A percentile compares a stretch with the other conserved stretches of the same genome.
Evolutionary conservation across 2,113 vertebrate species (phyloP).

Genomic region (Muscicapa adusta): DNA sequence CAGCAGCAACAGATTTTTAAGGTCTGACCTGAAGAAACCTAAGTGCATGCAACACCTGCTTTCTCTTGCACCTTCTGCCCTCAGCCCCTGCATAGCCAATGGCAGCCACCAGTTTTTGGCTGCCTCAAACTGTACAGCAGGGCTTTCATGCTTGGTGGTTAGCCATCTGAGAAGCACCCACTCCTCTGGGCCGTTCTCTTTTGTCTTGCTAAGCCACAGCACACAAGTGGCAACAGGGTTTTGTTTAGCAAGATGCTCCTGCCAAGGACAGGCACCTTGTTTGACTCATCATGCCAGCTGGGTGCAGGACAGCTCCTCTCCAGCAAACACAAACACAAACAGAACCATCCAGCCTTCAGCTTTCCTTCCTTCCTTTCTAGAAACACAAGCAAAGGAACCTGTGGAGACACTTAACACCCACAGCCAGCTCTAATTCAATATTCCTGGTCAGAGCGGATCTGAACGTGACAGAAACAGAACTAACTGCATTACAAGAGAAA

Average conservation of each 20-base stretch:
- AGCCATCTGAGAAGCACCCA: neutral
- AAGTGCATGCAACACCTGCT: neutral
- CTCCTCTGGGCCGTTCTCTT: neutral
- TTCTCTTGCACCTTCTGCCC: neutral
- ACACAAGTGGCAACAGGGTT: neutral
- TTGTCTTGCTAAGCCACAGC: neutral
- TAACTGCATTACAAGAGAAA: slow-evolving; percentile 35
- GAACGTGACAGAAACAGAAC: slow-evolving; percentile 46
- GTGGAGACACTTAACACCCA: neutral
- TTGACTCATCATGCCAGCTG: neutral
- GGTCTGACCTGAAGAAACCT: neutral
- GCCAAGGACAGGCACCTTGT: neutral
- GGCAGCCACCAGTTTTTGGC: neutral
- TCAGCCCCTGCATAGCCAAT: neutral
- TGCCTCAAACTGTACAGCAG: neutral
- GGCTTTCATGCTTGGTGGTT: neutral
- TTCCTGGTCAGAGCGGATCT: slow-evolving; percentile 42
- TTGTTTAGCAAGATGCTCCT: neutral
- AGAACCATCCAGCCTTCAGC: neutral
- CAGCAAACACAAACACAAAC: neutral
- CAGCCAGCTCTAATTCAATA: slow-evolving; percentile 35
- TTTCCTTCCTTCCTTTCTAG: neutral
- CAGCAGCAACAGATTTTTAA: neutral
- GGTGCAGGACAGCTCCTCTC: neutral
- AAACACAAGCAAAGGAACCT: slow-evolving; percentile 28